These are phyloP conservation scores for Lycopodina hypogea DNA, from an alignment of 37 sponge, comb jelly and placozoan genomes.

Conservation along the genomic window DNA sequence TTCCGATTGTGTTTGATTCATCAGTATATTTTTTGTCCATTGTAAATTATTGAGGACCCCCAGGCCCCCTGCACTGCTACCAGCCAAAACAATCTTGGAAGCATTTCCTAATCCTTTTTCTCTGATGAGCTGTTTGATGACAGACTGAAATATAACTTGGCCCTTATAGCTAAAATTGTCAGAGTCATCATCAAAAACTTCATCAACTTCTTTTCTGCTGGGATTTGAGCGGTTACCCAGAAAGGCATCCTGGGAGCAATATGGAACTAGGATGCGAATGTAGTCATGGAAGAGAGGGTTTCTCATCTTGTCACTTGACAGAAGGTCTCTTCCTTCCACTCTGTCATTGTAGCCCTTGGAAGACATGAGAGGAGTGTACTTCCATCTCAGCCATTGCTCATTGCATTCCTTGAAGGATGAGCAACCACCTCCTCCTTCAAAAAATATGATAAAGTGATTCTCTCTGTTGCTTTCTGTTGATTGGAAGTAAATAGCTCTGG, in stretches of 20 bases:
- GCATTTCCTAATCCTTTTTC: conserved; percentile 20
- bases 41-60: conserved; percentile 55
- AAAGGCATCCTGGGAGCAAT: conserved; percentile 72
- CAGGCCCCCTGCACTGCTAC: conserved; percentile 65
- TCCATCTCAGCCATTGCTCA: conserved; percentile 10
- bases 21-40: conserved; percentile 30
- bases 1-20: neutral
- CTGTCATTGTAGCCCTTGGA: conserved; percentile 2
- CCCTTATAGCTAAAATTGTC: conserved; percentile 54
- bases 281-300: conserved; percentile 48
- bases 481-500: conserved; percentile 29
- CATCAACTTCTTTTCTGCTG: neutral
- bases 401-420: conserved; percentile 56
- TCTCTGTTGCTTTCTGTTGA: neutral
- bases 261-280: conserved; percentile 63
- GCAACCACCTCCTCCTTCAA: conserved; percentile 86
- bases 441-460: conserved; percentile 56
- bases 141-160: conserved; percentile 31
- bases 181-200: neutral
- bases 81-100: conserved; percentile 51
- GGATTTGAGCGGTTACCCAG: conserved; percentile 44
- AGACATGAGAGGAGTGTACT: conserved; percentile 34
- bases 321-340: conserved; percentile 48
- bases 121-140: conserved; percentile 31
- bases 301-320: conserved; percentile 36